Evolutionary conservation across 2,888 invertebrate species (phyloP).

Genomic region (Calameuta idolon): DNA sequence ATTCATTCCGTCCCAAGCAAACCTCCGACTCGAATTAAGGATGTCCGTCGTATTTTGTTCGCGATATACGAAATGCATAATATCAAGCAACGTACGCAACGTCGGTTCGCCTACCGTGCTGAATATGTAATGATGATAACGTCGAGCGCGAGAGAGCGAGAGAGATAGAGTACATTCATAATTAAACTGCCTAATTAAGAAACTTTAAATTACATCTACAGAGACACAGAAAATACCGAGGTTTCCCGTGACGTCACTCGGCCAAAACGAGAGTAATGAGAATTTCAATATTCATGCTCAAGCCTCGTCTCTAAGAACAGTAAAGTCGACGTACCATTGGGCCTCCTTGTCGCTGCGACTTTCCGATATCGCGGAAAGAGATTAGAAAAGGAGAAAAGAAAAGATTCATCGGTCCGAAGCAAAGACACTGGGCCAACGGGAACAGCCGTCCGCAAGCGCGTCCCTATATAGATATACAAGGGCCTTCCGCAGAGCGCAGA

Average conservation of each 20-base stretch:
- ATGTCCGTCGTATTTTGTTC: not conserved
- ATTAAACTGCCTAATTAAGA: slow-evolving; percentile 57
- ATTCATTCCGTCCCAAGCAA: not conserved
- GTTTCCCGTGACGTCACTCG: slow-evolving; percentile 25
- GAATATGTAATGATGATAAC: slow-evolving; percentile 44
- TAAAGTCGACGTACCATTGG: not conserved
- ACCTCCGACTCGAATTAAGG: not conserved
- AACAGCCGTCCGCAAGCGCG: too few relatives aligned
- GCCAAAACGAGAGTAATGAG: slow-evolving; percentile 55
- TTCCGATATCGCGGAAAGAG: not conserved
- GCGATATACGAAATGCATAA: not conserved
- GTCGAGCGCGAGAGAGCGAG: not conserved
- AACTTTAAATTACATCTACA: slow-evolving; percentile 61
- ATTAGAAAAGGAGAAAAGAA: too few relatives aligned
- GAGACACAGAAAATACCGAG: not conserved
- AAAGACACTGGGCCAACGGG: too few relatives aligned
- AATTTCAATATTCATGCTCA: slow-evolving; percentile 61
- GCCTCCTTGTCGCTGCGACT: not conserved
- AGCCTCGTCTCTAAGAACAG: not conserved
- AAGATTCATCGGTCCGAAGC: too few relatives aligned
- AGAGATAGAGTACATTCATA: slow-evolving; percentile 48
- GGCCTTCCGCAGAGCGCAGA: too few relatives aligned
- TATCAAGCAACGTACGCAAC: slow-evolving; percentile 21
- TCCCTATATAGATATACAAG: too few relatives aligned
- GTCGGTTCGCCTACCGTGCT: slow-evolving; percentile 21